Evolutionary conservation across 2,888 invertebrate genomes (phyloP).

Genomic region (Nebria salina): DNA sequence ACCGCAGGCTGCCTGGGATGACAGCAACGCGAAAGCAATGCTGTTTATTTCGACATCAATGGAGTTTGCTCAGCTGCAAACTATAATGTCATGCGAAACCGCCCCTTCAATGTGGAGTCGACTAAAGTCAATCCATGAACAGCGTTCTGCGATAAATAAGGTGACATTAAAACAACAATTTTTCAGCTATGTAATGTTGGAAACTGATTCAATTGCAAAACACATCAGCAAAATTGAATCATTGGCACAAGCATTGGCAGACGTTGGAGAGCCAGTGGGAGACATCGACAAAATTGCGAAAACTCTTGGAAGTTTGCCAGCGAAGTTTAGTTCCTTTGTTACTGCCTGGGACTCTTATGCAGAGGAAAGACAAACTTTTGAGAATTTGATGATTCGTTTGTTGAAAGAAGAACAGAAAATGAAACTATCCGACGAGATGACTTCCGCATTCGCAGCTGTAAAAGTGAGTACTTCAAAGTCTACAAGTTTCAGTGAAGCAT

Average conservation of each 20-base stretch:
- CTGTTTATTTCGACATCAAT: slow-evolving; percentile 41
- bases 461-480: slow-evolving; percentile 1
- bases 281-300: slow-evolving; percentile 47
- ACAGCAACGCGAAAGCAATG: slow-evolving; percentile 36
- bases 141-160: slow-evolving; percentile 47
- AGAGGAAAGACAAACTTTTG: slow-evolving; percentile 45
- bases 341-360: slow-evolving; percentile 48
- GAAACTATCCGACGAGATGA: slow-evolving; percentile 23
- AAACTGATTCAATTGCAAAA: slow-evolving; percentile 44
- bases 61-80: slow-evolving; percentile 38
- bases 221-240: slow-evolving; percentile 48
- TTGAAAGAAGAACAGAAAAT: slow-evolving; percentile 45
- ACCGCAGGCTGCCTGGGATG: slow-evolving; percentile 25
- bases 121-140: slow-evolving; percentile 47
- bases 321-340: slow-evolving; percentile 37
- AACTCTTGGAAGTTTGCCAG: slow-evolving; percentile 28
- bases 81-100: slow-evolving; percentile 32
- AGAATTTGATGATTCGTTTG: slow-evolving; percentile 40
- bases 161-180: slow-evolving; percentile 47
- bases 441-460: slow-evolving; percentile 10
- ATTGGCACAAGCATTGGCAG: slow-evolving; percentile 39
- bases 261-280: slow-evolving; percentile 40
- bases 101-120: slow-evolving; percentile 45
- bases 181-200: slow-evolving; percentile 30
- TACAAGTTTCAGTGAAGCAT: slow-evolving; percentile 4